phyloP scores from a whole-genome alignment of 2,888 invertebrate species.

The Diploptera punctata region DNA sequence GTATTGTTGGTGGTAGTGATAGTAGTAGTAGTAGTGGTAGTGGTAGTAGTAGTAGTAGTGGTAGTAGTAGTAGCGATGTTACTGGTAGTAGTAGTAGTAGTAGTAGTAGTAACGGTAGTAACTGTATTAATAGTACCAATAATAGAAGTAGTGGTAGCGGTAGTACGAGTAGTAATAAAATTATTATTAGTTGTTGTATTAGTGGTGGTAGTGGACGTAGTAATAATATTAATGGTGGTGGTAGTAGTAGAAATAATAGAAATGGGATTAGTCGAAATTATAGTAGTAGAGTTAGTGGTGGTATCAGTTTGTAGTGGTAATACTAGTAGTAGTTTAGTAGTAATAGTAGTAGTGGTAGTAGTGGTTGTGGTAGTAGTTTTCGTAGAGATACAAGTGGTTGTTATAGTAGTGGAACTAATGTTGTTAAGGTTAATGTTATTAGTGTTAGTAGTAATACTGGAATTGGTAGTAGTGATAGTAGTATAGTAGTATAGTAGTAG shows the following conservation, averaged over 20 bases:
- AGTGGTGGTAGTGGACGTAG: neutral
- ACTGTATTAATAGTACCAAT: neutral
- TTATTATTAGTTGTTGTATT: neutral
- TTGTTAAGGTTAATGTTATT: too few relatives aligned
- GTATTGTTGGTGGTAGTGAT: neutral
- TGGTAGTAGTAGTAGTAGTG: neutral
- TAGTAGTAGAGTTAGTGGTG: neutral
- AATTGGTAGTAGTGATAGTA: neutral
- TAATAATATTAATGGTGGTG: neutral
- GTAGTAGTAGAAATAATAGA: neutral
- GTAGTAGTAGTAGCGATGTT: too few relatives aligned
- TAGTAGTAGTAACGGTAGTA: neutral
- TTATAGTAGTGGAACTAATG: neutral
- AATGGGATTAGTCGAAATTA: neutral
- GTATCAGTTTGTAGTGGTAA: neutral
- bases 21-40: neutral
- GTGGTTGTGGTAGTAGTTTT: neutral
- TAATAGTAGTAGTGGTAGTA: neutral
- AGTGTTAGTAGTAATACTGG: neutral
- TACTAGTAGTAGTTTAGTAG: neutral
- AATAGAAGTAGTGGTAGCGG: neutral
- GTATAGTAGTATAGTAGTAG: too few relatives aligned
- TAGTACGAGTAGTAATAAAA: neutral
- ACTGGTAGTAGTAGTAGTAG: neutral
- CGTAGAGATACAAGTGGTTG: neutral